Evolutionary conservation across 2,888 invertebrate genomes (phyloP), one percentile per base, ranked within the genome.

Genomic region (Ormyrus nitidulus): DNA sequence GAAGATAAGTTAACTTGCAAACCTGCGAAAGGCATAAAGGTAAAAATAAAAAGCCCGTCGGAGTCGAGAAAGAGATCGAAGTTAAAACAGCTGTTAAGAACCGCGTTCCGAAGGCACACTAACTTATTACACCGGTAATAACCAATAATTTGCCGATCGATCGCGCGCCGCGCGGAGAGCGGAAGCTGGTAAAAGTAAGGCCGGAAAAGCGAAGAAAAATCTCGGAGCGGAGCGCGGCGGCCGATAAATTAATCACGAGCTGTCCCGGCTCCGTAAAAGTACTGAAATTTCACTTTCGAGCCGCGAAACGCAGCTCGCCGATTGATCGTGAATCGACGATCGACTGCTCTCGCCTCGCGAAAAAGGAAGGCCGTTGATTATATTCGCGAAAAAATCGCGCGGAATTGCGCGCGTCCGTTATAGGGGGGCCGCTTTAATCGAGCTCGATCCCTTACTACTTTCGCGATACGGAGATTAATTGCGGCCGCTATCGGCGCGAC

Each of bases 371-470:
- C 34, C 34, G 13, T 34, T 34, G 34, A 34, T 34, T 34, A 34
- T 34, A 34, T 2, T 34, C 34, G 34, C 34, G 34, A 4, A 34
- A 34, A 34, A 34, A 34, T 34, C 48, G 59, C 59, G 70, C 13
- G 10, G 13, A 13, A 59, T 13, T 6, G 19, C 59, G 8, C n/a
- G 65, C 59, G 51, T n/a, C 66, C 49, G 66, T 75, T 66, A 76
- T n/a, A 34, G n/a, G 49, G 83, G 78, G 79, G 83, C 81, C 83
- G 80, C 80, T 79, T 83, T 84, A 83, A 84, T 83, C 83, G 84
- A 84, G 79, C 83, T 81, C 34, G 34, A 34, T 83, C 77, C 53
- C 51, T 59, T 71, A 71, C 83, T 83, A 83, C 84, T 82, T 83
- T 83, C 83, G 77, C 70, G 77, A 83, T 83, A 81, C 74, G 73